Evolutionary conservation across 2,888 invertebrate genomes (phyloP).

Genomic region (Cylindroiulus punctatus): DNA sequence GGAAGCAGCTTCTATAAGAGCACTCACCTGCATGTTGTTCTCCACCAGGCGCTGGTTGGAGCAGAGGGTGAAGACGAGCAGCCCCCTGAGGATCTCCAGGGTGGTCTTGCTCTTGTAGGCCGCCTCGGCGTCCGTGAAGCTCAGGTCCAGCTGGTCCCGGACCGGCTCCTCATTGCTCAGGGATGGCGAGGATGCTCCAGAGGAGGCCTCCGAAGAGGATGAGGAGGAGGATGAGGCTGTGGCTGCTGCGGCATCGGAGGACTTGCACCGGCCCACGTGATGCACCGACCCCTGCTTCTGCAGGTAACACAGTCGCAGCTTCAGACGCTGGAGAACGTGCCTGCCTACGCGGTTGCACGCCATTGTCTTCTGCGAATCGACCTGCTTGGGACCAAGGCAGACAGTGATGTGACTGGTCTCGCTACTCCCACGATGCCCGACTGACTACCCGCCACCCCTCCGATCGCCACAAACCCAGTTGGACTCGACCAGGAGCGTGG

Average conservation of each 20-base stretch:
- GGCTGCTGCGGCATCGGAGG: background rate
- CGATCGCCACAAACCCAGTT: too few relatives aligned
- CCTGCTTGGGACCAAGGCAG: background rate
- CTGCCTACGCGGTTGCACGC: background rate
- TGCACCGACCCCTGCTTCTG: background rate
- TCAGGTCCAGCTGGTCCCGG: constrained; percentile 80
- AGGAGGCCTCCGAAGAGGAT: background rate
- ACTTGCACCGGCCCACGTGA: background rate
- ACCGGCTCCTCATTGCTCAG: background rate
- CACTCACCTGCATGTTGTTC: constrained; percentile 87
- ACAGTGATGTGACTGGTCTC: background rate
- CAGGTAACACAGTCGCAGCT: background rate
- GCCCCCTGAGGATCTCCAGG: constrained; percentile 87
- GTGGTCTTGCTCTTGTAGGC: constrained; percentile 97
- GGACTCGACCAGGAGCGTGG: too few relatives aligned
- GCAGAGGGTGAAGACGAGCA: constrained; percentile 91
- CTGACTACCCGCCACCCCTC: background rate
- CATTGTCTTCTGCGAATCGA: background rate
- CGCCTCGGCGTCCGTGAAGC: constrained; percentile 86
- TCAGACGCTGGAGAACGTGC: constrained; percentile 7
- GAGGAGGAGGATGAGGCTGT: background rate
- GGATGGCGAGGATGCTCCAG: background rate
- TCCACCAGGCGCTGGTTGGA: constrained; percentile 87
- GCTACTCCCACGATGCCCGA: background rate
- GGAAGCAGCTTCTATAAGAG: too few relatives aligned